These are phyloP conservation scores for Heliconius ismenius DNA, from an alignment of 2,888 invertebrate species.

Conservation along the genomic window DNA sequence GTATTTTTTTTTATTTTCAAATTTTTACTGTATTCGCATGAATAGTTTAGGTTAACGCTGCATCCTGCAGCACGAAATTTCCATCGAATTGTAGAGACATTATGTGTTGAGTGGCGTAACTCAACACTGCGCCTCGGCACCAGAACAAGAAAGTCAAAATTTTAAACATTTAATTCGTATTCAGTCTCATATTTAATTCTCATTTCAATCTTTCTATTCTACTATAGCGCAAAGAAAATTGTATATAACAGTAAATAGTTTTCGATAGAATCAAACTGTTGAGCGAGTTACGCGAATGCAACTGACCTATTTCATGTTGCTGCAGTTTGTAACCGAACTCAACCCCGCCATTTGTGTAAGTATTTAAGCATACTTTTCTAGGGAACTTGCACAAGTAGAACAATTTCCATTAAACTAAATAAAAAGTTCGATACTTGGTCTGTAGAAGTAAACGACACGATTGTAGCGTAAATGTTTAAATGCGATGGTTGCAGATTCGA, in stretches of 20 bases:
- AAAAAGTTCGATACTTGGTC: slow-evolving; percentile 1
- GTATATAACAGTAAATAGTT: slow-evolving; percentile 19
- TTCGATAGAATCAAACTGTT: slow-evolving; percentile 20
- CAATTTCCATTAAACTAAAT: slow-evolving; percentile 10
- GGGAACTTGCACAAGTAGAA: slow-evolving; percentile 6
- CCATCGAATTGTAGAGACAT: too few relatives aligned
- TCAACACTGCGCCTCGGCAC: too few relatives aligned
- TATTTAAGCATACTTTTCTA: slow-evolving; percentile 21
- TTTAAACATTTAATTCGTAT: too few relatives aligned
- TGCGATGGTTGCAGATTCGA: background rate
- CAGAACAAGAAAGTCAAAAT: too few relatives aligned
- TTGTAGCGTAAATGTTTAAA: background rate
- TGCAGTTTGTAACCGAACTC: slow-evolving; percentile 25
- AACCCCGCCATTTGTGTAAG: slow-evolving; percentile 14
- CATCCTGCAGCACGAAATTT: too few relatives aligned
- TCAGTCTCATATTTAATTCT: too few relatives aligned
- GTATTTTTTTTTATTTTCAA: too few relatives aligned
- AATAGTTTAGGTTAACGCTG: too few relatives aligned
- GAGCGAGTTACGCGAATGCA: slow-evolving; percentile 20
- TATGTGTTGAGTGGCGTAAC: too few relatives aligned
- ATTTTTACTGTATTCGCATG: too few relatives aligned
- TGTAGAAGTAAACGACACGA: background rate
- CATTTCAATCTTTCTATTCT: background rate
- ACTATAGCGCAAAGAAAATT: slow-evolving; percentile 2
- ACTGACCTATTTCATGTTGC: slow-evolving; percentile 29